Base-by-base conservation (phyloP, 2,888 invertebrate genomes). In the Lithophane leautieri region DNA sequence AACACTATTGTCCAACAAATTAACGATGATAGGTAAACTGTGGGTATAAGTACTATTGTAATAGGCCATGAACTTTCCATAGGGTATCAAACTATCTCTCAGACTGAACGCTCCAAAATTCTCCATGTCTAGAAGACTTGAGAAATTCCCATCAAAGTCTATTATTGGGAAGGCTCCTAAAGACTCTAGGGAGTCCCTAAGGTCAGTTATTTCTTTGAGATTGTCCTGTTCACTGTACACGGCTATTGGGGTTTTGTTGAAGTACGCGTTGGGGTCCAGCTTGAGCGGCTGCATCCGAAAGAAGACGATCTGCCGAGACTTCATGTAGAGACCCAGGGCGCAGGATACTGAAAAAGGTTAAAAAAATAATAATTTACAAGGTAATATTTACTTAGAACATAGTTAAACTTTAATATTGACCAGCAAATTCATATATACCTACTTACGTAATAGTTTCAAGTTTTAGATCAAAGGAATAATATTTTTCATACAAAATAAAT, bases 31-130 rank as follows among this genome's bases (percentile, higher is more conserved):
- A 6, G 98, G 98, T 87, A 98, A 94, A 80, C 98, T 97, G 92
- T 98, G 98, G 68, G 98, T 97, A 89, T 97, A 97, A 0, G 98
- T 98, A 90, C 98, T 98, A 91, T 98, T 98, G 93, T 98, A 98
- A 81, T 97, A 97, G 58, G 97, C 96, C 85, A 97, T 97, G 34
- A 98, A 94, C 80, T 97, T 97, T 72, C 97, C 97, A 77, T 96
- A 97, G 0, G 97, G 96, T 70, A 94, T 90, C 70, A 94, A 91
- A 83, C 97, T 97, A 19, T 96, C 95, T 68, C 96, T 97, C 67
- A 98, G 92, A 90, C 97, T 97, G 83, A 97, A 96, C 4, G 97
- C 98, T 34, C 97, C 98, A 94, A 98, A 97, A 85, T 97, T 97
- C 78, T 97, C 97, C 92, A 97, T 97, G 52, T 97, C 94, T 40